Conservation (phyloP, 2,113 vertebrate species). For the Notechis scutatus region DNA sequence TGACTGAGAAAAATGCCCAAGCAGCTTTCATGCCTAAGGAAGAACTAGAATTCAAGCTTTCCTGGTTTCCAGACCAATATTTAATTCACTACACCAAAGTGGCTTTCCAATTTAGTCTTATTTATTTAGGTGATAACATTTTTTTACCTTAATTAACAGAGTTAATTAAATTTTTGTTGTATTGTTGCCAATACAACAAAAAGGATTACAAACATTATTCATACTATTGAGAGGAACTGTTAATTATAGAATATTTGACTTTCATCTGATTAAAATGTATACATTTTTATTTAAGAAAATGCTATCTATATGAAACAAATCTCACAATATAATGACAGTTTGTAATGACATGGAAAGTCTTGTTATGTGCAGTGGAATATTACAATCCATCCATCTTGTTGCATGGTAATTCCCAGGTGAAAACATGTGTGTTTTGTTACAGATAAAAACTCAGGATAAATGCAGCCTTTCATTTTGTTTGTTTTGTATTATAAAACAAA, state of each 20-base stretch:
- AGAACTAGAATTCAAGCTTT: too few species aligned
- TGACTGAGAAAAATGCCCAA: too few species aligned
- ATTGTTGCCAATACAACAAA: background rate
- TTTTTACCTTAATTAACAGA: background rate
- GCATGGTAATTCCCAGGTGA: background rate
- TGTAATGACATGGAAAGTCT: background rate
- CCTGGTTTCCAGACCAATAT: too few species aligned
- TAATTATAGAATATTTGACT: background rate
- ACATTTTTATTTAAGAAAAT: background rate
- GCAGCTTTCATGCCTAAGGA: too few species aligned
- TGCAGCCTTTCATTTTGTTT: background rate
- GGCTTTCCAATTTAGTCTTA: background rate
- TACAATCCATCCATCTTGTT: background rate
- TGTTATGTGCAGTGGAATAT: background rate
- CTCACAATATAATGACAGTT: background rate
- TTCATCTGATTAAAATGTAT: background rate
- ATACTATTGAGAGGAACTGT: background rate
- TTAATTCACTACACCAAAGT: too few species aligned
- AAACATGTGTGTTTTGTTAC: background rate
- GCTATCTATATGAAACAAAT: background rate
- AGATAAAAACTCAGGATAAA: background rate
- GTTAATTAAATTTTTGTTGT: background rate
- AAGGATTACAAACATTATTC: constrained; percentile 13
- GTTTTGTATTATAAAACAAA: background rate
- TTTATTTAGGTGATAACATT: background rate